Evolutionary conservation across 2,888 invertebrate species (phyloP).

Genomic region (Tachina fera): DNA sequence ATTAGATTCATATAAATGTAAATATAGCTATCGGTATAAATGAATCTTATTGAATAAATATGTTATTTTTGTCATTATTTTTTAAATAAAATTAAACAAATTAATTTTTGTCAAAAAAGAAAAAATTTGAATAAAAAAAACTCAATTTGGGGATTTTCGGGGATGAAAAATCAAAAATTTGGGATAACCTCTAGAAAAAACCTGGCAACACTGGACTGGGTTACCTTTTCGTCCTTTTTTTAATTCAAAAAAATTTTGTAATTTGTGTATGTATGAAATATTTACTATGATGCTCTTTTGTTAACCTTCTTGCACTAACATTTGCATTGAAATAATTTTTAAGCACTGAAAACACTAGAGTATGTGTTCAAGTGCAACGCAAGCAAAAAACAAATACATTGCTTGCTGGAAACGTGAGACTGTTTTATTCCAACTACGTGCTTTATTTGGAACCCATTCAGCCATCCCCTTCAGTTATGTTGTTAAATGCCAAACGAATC

Average conservation of each 20-base stretch:
- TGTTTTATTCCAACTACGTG: constrained; percentile 47
- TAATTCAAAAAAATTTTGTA: background rate
- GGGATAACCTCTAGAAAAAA: no score
- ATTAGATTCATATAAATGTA: no score
- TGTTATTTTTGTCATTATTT: no score
- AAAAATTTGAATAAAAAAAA: no score
- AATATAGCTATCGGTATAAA: no score
- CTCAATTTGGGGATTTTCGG: no score
- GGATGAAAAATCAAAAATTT: no score
- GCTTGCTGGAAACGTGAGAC: constrained; percentile 40
- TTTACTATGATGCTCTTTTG: constrained; percentile 44
- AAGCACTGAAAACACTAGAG: background rate
- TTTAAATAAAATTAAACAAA: no score
- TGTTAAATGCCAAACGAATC: background rate
- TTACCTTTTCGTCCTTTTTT: no score
- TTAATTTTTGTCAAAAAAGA: no score
- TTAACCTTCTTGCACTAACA: constrained; percentile 62
- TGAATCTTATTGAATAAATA: no score
- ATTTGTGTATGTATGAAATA: background rate
- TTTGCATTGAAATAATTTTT: constrained; percentile 64
- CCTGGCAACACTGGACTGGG: no score
- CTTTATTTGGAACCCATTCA: constrained; percentile 16
- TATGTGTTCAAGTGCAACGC: constrained; percentile 4
- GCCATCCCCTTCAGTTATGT: background rate
- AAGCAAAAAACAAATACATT: background rate